These are phyloP conservation scores for Linurgus olivaceus DNA, from an alignment of 2,797 vertebrate species.

Conservation along the genomic window DNA sequence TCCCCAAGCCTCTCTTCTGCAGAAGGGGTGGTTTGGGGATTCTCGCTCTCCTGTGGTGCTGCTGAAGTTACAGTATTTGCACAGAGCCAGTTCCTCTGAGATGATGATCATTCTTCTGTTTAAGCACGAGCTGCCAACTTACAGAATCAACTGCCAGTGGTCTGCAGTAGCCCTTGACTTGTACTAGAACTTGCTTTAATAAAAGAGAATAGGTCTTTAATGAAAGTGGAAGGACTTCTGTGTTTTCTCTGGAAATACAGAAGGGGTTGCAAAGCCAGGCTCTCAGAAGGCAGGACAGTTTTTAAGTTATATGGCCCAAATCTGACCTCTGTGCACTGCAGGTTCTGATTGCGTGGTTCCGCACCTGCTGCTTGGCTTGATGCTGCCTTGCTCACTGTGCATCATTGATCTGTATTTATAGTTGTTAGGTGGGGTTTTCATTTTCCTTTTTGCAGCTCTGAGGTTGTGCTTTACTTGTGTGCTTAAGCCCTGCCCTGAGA, in stretches of 20 bases:
- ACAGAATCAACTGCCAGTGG: neutral
- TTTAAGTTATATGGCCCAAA: neutral
- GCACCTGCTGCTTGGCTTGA: neutral
- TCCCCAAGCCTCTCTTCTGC: neutral
- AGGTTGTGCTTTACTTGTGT: neutral
- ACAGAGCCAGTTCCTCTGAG: neutral
- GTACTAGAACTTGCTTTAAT: neutral
- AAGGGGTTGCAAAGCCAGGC: neutral
- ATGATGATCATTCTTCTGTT: neutral
- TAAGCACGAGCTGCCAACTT: neutral
- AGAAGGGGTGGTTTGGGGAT: neutral
- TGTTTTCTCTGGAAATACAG: neutral
- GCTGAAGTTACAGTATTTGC: neutral
- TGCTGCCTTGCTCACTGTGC: neutral
- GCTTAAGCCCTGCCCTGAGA: neutral
- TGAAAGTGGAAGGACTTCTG: neutral
- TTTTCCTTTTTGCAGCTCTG: neutral
- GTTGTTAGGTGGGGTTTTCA: neutral
- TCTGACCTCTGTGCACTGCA: rapidly evolving
- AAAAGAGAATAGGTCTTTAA: neutral
- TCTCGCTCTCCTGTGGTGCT: neutral
- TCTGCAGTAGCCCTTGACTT: neutral
- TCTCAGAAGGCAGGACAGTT: neutral
- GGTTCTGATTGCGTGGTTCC: neutral
- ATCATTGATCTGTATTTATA: neutral